Conservation (phyloP, 2,113 vertebrate species). For the Gracilinanus agilis region DNA sequence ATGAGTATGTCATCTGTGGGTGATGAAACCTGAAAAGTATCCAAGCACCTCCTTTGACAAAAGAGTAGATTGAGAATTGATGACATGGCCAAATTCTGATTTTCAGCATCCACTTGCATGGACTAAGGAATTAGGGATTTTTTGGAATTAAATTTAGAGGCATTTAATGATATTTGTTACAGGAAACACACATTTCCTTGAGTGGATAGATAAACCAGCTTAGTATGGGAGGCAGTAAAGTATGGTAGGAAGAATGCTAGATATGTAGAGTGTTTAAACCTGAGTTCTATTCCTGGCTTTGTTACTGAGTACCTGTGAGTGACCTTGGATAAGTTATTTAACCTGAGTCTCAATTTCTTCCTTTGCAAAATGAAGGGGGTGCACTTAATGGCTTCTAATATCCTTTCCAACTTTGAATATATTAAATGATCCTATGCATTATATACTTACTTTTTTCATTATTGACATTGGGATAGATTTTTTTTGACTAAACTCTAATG, state of each 20-base stretch:
- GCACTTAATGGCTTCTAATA: not conserved
- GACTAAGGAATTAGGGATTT: not conserved
- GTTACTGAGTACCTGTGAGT: not conserved
- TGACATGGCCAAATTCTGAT: not conserved
- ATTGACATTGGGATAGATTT: not conserved
- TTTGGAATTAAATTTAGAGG: not conserved
- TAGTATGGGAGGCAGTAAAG: not conserved
- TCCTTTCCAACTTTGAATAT: not conserved
- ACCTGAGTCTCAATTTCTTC: not conserved
- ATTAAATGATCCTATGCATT: not conserved
- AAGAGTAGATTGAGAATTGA: not conserved
- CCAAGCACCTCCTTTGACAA: not conserved
- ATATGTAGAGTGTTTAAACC: not conserved
- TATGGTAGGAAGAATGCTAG: not conserved
- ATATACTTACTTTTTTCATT: not conserved
- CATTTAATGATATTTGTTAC: not conserved
- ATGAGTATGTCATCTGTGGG: not conserved
- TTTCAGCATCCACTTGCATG: not conserved
- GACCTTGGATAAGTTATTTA: not conserved
- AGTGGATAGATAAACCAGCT: not conserved
- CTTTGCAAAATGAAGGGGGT: not conserved
- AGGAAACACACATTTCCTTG: not conserved
- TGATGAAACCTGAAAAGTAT: not conserved
- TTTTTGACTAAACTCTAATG: not conserved
- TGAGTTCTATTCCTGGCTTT: not conserved